Evolutionary conservation across 2,888 invertebrate species (phyloP).

Genomic region (Muscina levida): DNA sequence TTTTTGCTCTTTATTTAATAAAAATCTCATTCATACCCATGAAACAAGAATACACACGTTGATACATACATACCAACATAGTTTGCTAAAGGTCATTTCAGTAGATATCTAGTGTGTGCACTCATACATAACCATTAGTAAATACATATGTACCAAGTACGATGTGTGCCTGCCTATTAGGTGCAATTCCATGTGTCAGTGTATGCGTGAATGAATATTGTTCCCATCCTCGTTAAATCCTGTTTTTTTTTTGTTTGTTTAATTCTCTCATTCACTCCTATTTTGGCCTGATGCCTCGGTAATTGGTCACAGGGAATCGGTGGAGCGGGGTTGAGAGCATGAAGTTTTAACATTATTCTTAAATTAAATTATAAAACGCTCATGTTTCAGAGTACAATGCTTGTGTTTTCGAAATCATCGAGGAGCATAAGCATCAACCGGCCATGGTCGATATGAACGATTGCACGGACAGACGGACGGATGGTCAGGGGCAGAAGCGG

Average conservation of each 20-base stretch:
- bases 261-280: conserved; percentile 17
- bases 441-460: background rate
- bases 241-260: background rate
- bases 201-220: conserved; percentile 15
- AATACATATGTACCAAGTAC: background rate
- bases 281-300: conserved; percentile 24
- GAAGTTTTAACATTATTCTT: conserved; percentile 53
- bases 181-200: background rate
- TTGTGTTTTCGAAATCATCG: background rate
- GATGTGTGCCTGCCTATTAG: background rate
- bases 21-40: conserved; percentile 40
- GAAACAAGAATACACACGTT: conserved; percentile 32
- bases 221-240: conserved; percentile 28
- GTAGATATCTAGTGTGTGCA: background rate
- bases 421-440: background rate
- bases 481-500: no score
- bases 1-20: conserved; percentile 37
- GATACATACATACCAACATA: conserved; percentile 1
- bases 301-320: conserved; percentile 49
- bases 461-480: background rate
- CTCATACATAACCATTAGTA: background rate
- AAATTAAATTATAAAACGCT: conserved; percentile 66
- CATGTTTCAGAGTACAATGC: conserved; percentile 56
- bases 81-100: conserved; percentile 26
- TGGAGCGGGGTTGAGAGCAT: conserved; percentile 11